These are phyloP conservation scores for Strix uralensis DNA, from an alignment of 2,113 vertebrate species.

Conservation along the genomic window DNA sequence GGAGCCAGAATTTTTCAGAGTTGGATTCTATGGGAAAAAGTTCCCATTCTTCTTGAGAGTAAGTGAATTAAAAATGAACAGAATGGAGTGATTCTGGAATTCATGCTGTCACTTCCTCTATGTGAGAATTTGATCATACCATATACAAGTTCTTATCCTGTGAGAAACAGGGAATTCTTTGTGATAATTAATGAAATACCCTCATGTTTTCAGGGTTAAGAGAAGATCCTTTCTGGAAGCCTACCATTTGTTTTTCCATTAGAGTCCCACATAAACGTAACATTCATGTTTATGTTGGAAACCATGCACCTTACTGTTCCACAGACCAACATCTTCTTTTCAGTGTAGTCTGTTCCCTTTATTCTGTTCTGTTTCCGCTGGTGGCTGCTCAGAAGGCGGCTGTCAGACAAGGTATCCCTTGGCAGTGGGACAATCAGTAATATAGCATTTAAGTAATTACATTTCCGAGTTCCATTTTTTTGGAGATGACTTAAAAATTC, in stretches of 20 bases:
- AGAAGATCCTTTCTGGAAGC: neutral
- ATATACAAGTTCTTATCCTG: neutral
- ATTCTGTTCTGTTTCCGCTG: neutral
- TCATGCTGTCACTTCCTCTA: neutral
- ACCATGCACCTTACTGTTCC: neutral
- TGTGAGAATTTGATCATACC: neutral
- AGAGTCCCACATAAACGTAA: neutral
- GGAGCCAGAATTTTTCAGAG: slow-evolving; percentile 97
- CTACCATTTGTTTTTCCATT: too few species aligned
- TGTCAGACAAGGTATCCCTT: neutral
- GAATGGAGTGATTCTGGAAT: neutral
- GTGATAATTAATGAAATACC: neutral
- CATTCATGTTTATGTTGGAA: neutral
- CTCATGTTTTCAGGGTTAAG: neutral
- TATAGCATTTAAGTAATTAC: neutral
- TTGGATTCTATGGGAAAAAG: slow-evolving; percentile 98
- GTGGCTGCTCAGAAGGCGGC: neutral
- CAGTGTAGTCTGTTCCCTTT: neutral
- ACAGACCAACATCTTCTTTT: neutral
- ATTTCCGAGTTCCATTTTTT: neutral
- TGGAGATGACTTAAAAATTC: neutral
- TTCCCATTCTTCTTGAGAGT: slow-evolving; percentile 98
- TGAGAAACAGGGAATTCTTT: neutral
- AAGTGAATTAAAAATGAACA: slow-evolving; percentile 63
- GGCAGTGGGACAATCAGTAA: neutral